Percentiles rank a stretch among this genome's conserved stretches.
phyloP scores from a whole-genome alignment of 2,113 vertebrate species.

The Phylloscopus trochiloides region DNA sequence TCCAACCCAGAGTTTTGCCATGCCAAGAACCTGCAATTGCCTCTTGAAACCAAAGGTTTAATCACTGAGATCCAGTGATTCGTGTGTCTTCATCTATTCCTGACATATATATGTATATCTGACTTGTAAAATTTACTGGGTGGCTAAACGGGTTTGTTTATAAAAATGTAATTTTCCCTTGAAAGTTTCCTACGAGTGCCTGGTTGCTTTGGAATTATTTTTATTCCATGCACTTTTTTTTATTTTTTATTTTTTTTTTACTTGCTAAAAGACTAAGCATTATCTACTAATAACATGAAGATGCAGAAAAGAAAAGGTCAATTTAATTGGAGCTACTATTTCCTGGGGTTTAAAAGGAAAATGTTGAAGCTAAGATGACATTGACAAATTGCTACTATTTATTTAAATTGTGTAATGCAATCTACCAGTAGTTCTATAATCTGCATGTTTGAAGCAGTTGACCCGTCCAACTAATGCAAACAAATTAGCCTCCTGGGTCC shows the following conservation, averaged over 20 bases:
- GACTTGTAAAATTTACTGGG: background rate
- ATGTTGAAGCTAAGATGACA: slow-evolving; percentile 86
- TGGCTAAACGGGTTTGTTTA: background rate
- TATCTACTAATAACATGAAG: slow-evolving; percentile 77
- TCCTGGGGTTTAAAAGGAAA: slow-evolving; percentile 84
- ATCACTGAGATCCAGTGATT: background rate
- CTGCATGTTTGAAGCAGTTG: slow-evolving; percentile 85
- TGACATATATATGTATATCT: background rate
- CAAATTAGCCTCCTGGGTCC: slow-evolving; percentile 82
- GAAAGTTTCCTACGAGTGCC: background rate
- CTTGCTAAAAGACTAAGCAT: slow-evolving; percentile 52
- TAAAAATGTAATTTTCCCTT: background rate
- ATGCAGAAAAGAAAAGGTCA: slow-evolving; percentile 80
- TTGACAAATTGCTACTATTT: slow-evolving; percentile 97
- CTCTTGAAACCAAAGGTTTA: background rate
- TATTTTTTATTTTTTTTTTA: background rate
- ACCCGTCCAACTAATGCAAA: slow-evolving; percentile 85
- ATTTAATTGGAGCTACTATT: slow-evolving; percentile 87
- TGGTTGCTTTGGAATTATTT: background rate
- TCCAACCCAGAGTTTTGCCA: background rate
- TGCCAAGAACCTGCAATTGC: background rate
- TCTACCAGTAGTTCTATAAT: slow-evolving; percentile 86
- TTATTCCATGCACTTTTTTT: background rate
- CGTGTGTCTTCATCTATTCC: background rate
- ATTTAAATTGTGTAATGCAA: slow-evolving; percentile 94